These are phyloP conservation scores for Xenus cinereus DNA, from an alignment of 2,113 vertebrate species.

Conservation along the genomic window DNA sequence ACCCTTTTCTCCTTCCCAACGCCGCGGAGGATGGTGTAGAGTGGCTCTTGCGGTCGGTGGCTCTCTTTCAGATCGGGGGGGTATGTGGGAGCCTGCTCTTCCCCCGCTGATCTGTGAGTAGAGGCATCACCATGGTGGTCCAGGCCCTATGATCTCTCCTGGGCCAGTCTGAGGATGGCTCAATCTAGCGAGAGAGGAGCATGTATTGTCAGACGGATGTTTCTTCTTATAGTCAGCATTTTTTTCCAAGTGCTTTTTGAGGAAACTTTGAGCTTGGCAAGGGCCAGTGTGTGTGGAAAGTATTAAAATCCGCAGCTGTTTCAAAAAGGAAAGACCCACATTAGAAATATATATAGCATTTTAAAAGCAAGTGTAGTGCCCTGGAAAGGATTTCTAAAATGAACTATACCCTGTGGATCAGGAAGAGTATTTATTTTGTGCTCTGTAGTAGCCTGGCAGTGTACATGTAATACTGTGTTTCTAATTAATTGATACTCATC, in stretches of 20 bases:
- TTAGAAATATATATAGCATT: slow-evolving; percentile 43
- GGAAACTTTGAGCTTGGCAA: slow-evolving; percentile 39
- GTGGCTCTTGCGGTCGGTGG: fast-evolving
- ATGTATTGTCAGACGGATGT: background rate
- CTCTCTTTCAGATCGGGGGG: background rate
- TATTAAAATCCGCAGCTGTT: slow-evolving; percentile 38
- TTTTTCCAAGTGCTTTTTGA: slow-evolving; percentile 29
- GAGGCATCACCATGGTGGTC: background rate
- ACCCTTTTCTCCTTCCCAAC: background rate
- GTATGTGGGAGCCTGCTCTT: background rate
- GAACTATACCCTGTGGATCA: background rate
- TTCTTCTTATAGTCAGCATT: slow-evolving; percentile 30
- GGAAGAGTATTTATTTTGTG: slow-evolving; percentile 9
- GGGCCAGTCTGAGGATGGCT: background rate
- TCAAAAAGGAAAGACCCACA: background rate
- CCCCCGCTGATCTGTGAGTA: background rate
- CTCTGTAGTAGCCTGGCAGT: background rate
- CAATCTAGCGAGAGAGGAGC: background rate
- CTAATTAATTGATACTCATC: background rate
- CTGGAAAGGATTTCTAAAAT: slow-evolving; percentile 11
- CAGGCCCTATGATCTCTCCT: background rate
- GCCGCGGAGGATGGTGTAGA: background rate
- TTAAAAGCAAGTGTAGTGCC: slow-evolving; percentile 11
- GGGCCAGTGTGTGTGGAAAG: background rate
- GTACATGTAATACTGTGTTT: background rate